Evolutionary conservation across 2,797 vertebrate genomes (phyloP).

Genomic region (Eptatretus atami): DNA sequence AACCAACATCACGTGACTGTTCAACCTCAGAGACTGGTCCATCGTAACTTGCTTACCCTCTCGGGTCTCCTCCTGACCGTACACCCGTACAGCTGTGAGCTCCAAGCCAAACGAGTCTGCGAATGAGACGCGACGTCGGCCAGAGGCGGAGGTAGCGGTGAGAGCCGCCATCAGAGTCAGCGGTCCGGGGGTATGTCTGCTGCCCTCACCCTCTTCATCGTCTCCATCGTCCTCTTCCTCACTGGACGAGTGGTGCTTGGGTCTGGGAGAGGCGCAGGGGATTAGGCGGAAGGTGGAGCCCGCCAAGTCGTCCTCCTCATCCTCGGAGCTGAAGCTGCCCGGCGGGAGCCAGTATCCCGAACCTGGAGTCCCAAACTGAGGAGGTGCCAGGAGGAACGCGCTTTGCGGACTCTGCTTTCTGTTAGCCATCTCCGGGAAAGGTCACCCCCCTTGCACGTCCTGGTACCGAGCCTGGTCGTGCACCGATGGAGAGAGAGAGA

Average conservation of each 20-base stretch:
- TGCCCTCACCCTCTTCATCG: not conserved
- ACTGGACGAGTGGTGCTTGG: not conserved
- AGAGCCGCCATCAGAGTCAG: not conserved
- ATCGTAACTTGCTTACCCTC: not conserved
- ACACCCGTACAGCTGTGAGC: not conserved
- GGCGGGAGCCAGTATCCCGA: no score
- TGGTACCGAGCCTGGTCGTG: no score
- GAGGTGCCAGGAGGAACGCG: no score
- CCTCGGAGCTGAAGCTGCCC: no score
- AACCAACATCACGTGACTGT: not conserved
- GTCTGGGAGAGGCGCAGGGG: no score
- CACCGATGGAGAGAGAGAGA: no score
- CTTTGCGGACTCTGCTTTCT: no score
- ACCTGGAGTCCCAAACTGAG: no score
- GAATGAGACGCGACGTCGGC: not conserved
- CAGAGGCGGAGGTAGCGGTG: not conserved
- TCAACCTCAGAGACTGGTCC: not conserved
- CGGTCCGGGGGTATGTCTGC: not conserved
- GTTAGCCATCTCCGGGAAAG: no score
- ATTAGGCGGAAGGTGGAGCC: no score
- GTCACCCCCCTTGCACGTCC: no score
- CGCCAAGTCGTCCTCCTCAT: no score
- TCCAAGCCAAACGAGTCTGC: conserved; percentile 3
- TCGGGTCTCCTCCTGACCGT: not conserved
- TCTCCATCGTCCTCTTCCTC: not conserved